Percentiles rank a stretch among this genome's conserved stretches.
Evolutionary conservation across 2,113 vertebrate species (phyloP).

Genomic region (Hyaena hyaena): DNA sequence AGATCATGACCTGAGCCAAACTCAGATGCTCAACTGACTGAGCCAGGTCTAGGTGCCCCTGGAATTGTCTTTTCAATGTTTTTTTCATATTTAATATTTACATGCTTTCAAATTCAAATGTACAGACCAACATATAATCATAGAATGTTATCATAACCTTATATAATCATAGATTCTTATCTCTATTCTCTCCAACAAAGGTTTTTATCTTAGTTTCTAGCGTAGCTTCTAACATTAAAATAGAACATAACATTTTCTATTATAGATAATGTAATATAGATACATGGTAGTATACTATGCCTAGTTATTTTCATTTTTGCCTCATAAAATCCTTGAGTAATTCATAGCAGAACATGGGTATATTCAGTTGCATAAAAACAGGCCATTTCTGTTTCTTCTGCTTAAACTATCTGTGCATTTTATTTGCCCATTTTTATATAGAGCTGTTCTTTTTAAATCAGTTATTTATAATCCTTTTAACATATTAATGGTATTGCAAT

Average conservation of each 20-base stretch:
- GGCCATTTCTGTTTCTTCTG: not conserved
- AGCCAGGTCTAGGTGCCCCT: too few species aligned
- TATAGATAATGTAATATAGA: too few species aligned
- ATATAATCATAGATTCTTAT: not conserved
- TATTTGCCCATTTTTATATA: not conserved
- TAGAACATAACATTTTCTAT: not conserved
- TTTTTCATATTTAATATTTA: not conserved
- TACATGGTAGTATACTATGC: not conserved
- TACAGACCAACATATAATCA: not conserved
- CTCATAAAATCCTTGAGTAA: not conserved
- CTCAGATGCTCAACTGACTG: too few species aligned
- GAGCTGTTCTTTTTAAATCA: not conserved
- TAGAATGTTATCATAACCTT: not conserved
- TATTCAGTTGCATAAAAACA: not conserved
- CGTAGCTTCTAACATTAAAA: not conserved
- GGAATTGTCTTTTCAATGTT: not conserved
- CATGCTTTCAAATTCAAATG: not conserved
- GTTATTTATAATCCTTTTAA: not conserved
- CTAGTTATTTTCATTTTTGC: not conserved
- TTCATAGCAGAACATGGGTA: not conserved
- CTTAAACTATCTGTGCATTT: not conserved
- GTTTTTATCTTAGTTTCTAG: not conserved
- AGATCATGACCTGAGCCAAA: too few species aligned
- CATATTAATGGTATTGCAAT: not conserved
- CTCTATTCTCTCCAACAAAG: not conserved